Evolutionary conservation across 2,888 invertebrate species (phyloP), one percentile per base, ranked within the genome.

Genomic region (Trissonchulus sp.): DNA sequence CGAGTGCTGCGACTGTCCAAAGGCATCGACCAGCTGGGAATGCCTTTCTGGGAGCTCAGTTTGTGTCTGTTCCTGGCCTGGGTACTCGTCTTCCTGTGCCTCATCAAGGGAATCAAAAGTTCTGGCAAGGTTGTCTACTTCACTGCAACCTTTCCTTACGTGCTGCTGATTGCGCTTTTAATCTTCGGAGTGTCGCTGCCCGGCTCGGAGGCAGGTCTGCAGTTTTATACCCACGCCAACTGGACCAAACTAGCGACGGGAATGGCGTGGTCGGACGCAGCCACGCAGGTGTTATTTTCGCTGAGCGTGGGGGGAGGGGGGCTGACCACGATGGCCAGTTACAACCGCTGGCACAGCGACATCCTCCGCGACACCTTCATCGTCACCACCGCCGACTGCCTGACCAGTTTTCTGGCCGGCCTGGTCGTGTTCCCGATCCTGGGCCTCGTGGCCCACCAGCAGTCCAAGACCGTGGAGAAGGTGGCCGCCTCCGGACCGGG

Each of bases 361-460:
- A 23, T 74, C 2, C 15, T 77, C 2, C 60, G 75, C n/a, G 75
- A 75, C 34, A 33, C 60, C 1, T 8, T 75, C 3, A 48, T 75
- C 1, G 72, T 75, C 48, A 72, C 73, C 23, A 33, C 73, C 23
- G 72, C 62, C 15, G 63, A 75, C 65, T 75, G 60, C 34, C 30
- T 36, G 2, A 75, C 75, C 28, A 75, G 75, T 74, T 60, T 75
- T 3, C 73, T 74, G 30, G 75, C 73, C 33, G 75, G 75, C 2
- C 73, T 75, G 15, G 75, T 75, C 34, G 38, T 75, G 23, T 75
- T 75, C 37, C 72, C 75, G 1, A 75, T 75, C 35, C 2, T 75
- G 8, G 75, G 75, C 1, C 73, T 48, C 60, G 28, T 75, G 3
- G 72, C 75, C 1, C 15, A 62, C 35, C 60, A 33, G 1, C 35